Evolutionary conservation across 2,113 vertebrate genomes (phyloP).

Genomic region (Ophiodon elongatus): DNA sequence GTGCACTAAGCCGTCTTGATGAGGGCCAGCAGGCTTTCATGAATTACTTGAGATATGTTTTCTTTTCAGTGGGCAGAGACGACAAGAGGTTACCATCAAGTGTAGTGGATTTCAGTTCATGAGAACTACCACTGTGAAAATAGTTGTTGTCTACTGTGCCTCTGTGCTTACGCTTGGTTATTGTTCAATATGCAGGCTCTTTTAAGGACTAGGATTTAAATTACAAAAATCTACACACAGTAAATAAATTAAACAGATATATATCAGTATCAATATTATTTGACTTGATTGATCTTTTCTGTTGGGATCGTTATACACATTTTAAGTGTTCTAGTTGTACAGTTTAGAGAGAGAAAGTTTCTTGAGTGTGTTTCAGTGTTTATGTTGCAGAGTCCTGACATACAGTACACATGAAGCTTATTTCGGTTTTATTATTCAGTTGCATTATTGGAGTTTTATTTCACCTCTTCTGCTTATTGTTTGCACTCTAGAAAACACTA

Average conservation of each 20-base stretch:
- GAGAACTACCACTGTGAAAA: neutral
- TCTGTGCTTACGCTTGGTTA: neutral
- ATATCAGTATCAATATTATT: neutral
- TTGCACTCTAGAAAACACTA: slow-evolving; percentile 14
- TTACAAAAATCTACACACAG: neutral
- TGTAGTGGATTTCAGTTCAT: slow-evolving; percentile 14
- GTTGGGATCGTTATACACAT: neutral
- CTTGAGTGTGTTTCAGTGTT: neutral
- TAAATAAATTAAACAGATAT: neutral
- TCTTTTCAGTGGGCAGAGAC: slow-evolving; percentile 14
- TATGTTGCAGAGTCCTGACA: neutral
- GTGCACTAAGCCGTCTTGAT: slow-evolving; percentile 17
- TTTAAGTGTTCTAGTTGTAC: neutral
- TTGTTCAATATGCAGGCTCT: neutral
- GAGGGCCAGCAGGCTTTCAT: slow-evolving; percentile 6
- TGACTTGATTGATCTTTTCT: neutral
- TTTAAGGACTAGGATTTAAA: too few relatives aligned
- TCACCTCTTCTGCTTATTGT: slow-evolving; percentile 24
- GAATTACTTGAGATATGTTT: neutral
- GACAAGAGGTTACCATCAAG: neutral
- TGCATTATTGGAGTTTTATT: slow-evolving; percentile 14
- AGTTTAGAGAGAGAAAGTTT: neutral
- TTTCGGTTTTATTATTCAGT: slow-evolving; percentile 3
- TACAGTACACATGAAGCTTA: neutral
- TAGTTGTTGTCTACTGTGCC: too few relatives aligned